A percentile compares a stretch with the other conserved stretches of the same genome.
Evolutionary conservation across 64 coral and sea anemone genomes (phyloP).

Genomic region (Anthopleura sola): DNA sequence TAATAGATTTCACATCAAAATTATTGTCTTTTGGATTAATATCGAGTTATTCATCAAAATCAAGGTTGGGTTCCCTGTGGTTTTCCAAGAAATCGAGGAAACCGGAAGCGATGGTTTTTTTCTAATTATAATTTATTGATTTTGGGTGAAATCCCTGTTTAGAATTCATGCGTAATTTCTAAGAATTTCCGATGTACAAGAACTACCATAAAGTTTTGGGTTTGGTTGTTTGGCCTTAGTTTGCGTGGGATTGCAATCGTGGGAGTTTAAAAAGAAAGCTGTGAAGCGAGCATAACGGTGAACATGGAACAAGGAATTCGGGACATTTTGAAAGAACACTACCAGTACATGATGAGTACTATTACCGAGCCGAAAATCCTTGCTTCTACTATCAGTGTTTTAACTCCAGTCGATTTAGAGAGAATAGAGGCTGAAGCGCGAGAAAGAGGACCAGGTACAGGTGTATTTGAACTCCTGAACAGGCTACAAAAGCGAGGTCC

Average conservation of each 20-base stretch:
- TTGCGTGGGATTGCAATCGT: slow-evolving; percentile 1
- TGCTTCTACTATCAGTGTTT: background rate
- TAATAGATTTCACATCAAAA: too few species aligned
- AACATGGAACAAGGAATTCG: background rate
- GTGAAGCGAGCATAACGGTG: background rate
- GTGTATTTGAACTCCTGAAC: slow-evolving; percentile 14
- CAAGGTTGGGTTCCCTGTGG: background rate
- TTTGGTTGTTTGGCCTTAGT: background rate
- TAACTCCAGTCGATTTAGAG: background rate
- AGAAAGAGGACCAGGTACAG: background rate
- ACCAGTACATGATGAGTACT: background rate
- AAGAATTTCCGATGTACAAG: background rate
- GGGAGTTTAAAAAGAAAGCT: background rate
- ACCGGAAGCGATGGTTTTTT: background rate
- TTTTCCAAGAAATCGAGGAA: slow-evolving; percentile 1
- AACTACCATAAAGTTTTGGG: background rate
- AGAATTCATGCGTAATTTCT: background rate
- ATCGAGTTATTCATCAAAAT: too few species aligned
- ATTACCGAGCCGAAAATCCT: background rate
- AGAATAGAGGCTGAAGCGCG: background rate
- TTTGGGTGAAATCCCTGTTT: background rate
- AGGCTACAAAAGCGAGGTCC: slow-evolving; percentile 35
- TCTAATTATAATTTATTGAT: background rate
- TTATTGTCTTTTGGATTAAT: too few species aligned
- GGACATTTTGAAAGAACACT: background rate